A percentile compares a stretch with the other conserved stretches of the same genome.
phyloP scores from a whole-genome alignment of 2,888 invertebrate genomes.

The Aphodius sticticus region DNA sequence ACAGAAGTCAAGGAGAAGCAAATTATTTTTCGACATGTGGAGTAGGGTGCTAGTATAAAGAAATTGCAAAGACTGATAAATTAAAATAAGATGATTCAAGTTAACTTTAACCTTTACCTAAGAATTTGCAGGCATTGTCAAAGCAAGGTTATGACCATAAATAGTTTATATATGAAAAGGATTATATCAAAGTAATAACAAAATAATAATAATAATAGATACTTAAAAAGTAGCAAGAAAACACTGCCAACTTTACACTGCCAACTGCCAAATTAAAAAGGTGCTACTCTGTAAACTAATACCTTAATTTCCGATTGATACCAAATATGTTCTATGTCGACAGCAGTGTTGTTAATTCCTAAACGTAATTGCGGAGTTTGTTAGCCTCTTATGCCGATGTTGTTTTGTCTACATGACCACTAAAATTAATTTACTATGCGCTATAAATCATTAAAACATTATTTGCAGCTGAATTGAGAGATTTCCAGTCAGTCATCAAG shows the following conservation, averaged over 20 bases:
- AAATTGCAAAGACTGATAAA: background rate
- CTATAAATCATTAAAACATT: background rate
- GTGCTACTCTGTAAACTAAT: too few relatives aligned
- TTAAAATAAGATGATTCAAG: background rate
- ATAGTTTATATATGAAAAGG: too few relatives aligned
- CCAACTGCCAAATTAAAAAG: too few relatives aligned
- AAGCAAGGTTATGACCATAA: too few relatives aligned
- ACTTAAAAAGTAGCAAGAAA: too few relatives aligned
- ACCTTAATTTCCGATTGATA: background rate
- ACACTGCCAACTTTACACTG: too few relatives aligned
- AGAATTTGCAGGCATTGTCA: background rate
- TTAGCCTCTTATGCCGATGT: background rate
- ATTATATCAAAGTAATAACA: too few relatives aligned
- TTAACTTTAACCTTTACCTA: background rate
- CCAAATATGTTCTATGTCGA: background rate
- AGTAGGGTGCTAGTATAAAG: too few relatives aligned
- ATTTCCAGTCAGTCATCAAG: conserved; percentile 4
- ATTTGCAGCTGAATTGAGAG: conserved; percentile 4
- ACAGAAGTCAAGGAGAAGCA: too few relatives aligned
- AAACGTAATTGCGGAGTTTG: conserved; percentile 4
- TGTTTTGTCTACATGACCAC: background rate
- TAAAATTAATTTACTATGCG: background rate
- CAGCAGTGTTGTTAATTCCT: background rate
- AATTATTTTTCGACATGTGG: too few relatives aligned
- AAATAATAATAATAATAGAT: too few relatives aligned